Evolutionary conservation across 2,888 invertebrate species (phyloP), one percentile per base, ranked within the genome.

Genomic region (Nomada ruficornis): DNA sequence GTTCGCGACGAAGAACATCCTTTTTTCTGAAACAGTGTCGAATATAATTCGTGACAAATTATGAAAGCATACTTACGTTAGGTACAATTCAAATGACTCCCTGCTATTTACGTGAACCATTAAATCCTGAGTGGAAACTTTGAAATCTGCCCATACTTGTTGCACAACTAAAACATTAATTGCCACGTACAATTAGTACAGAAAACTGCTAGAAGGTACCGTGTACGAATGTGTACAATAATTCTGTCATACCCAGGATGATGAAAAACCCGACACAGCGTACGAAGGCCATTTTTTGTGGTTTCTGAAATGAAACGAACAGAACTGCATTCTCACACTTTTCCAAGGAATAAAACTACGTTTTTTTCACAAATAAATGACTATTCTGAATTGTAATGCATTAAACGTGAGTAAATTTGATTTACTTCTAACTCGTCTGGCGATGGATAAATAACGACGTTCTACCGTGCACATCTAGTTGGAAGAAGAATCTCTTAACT

Each of bases 61-160:
- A 50, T 2, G 13, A n/a, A 64, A 23, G 44, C 18, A 77, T 89
- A 95, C 96, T 95, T 94, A 96, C 96, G 94, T 94, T 91, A 96
- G 94, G 69, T 94, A 91, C 80, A 96, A 92, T 87, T 94, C 94
- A 89, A 96, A 95, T 5, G 94, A 94, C 82, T 94, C 94, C 18
- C 95, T 95, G 84, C 95, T 93, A 84, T 96, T 95, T 50, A 96
- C 94, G 52, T 95, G 93, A 50, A 97, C 93, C 80, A 94, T 95
- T 78, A 96, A 91, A 92, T 96, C 96, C 85, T 95, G 95, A 60
- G 93, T 91, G 64, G 95, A 95, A 67, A 96, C 92, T 80, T 94
- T 94, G 87, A 96, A 92, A 76, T 91, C 90, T 82, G 92, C 93
- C 59, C 50, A 54, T 73, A 81, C 81, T 59, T 75, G 80, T 77